Conservation (phyloP, 2,888 invertebrate genomes). For the Xanthorhoe designata region DNA sequence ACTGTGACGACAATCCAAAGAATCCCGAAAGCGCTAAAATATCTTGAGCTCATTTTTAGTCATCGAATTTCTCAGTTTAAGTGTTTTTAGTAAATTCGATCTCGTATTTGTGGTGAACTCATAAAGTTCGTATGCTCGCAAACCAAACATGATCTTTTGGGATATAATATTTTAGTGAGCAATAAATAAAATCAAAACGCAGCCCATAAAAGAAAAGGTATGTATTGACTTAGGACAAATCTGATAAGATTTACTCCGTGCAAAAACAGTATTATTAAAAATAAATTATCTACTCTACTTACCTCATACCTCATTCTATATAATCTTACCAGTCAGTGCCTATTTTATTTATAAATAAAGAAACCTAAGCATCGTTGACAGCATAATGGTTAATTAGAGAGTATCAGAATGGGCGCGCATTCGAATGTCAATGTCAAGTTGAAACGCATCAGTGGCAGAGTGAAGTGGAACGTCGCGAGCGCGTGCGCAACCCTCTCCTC, state of each 20-base stretch:
- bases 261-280: slow-evolving; percentile 3
- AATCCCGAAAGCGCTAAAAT: slow-evolving; percentile 8
- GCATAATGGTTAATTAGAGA: slow-evolving; percentile 44
- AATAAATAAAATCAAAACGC: slow-evolving; percentile 25
- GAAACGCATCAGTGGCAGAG: slow-evolving; percentile 61
- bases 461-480: slow-evolving; percentile 62
- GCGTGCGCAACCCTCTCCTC: slow-evolving; percentile 46
- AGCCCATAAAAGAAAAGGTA: slow-evolving; percentile 19
- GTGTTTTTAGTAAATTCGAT: slow-evolving; percentile 31
- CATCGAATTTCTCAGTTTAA: slow-evolving; percentile 30
- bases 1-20: too few species aligned
- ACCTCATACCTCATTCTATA: too few species aligned
- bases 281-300: too few species aligned
- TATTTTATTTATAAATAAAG: not conserved
- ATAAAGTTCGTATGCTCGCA: slow-evolving; percentile 26
- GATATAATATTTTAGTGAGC: slow-evolving; percentile 26
- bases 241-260: too few species aligned
- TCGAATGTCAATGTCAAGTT: slow-evolving; percentile 55
- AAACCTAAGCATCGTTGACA: slow-evolving; percentile 7
- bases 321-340: too few species aligned
- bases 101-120: slow-evolving; percentile 28
- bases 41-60: slow-evolving; percentile 42
- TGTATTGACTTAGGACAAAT: slow-evolving; percentile 8
- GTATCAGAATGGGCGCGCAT: slow-evolving; percentile 46
- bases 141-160: slow-evolving; percentile 26